Conservation (phyloP, 2,113 vertebrate species). For the Tachysurus fulvidraco region DNA sequence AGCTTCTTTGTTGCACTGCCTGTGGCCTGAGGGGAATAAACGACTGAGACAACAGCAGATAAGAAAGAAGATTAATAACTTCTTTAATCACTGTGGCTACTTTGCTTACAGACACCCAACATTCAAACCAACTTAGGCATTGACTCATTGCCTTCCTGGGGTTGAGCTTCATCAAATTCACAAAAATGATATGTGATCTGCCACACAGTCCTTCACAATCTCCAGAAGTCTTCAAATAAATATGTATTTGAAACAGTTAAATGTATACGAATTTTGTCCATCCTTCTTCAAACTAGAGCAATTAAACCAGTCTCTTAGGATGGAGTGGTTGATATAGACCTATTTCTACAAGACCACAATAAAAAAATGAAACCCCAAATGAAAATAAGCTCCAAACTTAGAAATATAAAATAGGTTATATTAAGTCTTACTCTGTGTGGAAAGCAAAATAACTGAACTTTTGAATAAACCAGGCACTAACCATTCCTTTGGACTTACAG, state of each 20-base stretch:
- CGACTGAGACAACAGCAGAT: conserved; percentile 45
- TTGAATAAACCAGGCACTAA: not conserved
- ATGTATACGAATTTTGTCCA: not conserved
- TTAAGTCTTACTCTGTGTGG: not conserved
- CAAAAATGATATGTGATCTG: not conserved
- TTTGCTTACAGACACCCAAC: conserved; percentile 41
- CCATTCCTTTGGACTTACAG: not conserved
- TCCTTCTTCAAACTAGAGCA: not conserved
- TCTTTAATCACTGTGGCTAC: conserved; percentile 42
- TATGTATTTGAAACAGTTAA: not conserved
- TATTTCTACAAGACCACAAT: not conserved
- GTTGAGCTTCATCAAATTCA: not conserved
- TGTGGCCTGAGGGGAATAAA: conserved; percentile 48
- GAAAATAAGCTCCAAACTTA: conserved; percentile 10
- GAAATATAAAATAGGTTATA: conserved; percentile 14
- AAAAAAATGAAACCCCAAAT: not conserved
- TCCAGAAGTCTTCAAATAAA: conserved; percentile 5
- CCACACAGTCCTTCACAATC: not conserved
- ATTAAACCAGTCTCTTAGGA: not conserved
- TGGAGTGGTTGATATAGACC: not conserved
- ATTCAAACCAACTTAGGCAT: conserved; percentile 30
- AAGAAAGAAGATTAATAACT: conserved; percentile 54
- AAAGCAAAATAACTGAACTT: conserved; percentile 24
- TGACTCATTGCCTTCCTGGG: conserved; percentile 34
- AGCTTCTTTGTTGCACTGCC: conserved; percentile 46